Percentiles rank a stretch among this genome's conserved stretches.
Conservation (phyloP, 2,888 invertebrate genomes). For the Galerucella nymphaeae region DNA sequence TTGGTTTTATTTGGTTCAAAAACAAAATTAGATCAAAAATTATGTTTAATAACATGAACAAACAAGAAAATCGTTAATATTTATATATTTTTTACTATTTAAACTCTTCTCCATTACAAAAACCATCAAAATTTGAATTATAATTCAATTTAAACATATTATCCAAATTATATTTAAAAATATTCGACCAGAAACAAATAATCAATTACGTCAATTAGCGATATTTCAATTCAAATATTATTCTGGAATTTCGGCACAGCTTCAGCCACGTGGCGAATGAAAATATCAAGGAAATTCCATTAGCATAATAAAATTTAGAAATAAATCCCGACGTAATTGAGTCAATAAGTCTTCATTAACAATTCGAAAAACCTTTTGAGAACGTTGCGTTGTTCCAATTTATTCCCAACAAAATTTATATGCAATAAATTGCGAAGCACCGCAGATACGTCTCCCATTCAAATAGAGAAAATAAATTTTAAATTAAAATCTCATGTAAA, state of each 20-base stretch:
- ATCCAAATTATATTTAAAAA: too few species aligned
- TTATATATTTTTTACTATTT: too few species aligned
- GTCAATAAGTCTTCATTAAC: slow-evolving; percentile 29
- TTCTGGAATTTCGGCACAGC: not conserved
- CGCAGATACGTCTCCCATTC: slow-evolving; percentile 31
- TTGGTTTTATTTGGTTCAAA: too few species aligned
- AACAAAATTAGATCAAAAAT: too few species aligned
- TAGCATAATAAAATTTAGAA: slow-evolving; percentile 8
- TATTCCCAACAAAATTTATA: slow-evolving; percentile 32
- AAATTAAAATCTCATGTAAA: slow-evolving; percentile 43
- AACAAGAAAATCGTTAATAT: too few species aligned
- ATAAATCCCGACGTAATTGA: slow-evolving; percentile 27
- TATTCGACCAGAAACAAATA: too few species aligned
- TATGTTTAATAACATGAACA: too few species aligned
- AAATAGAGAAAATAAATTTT: slow-evolving; percentile 37
- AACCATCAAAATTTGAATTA: too few species aligned
- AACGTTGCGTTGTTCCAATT: slow-evolving; percentile 31
- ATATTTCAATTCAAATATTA: too few species aligned
- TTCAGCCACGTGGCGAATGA: not conserved
- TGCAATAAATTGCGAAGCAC: slow-evolving; percentile 40
- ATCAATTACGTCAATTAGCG: too few species aligned
- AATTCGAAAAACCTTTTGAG: slow-evolving; percentile 29
- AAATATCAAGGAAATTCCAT: slow-evolving; percentile 50
- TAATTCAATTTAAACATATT: too few species aligned
- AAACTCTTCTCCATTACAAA: too few species aligned